Evolutionary conservation across 2,113 vertebrate species (phyloP).

Genomic region (Naja naja): DNA sequence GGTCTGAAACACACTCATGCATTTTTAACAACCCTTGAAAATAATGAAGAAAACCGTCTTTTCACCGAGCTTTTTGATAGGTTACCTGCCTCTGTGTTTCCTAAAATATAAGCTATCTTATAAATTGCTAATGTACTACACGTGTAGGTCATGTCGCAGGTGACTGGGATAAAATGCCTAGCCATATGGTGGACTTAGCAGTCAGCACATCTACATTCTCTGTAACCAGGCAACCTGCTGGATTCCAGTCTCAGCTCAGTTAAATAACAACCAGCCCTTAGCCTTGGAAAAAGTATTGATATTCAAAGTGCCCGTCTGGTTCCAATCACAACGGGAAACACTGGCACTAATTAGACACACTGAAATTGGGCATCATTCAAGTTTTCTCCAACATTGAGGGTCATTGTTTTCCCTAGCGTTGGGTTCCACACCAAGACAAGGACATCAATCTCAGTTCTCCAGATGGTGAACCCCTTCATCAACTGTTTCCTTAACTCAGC

Average conservation of each 20-base stretch:
- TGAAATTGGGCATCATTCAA: not conserved
- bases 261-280: slow-evolving; percentile 20
- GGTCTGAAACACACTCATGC: not conserved
- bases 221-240: slow-evolving; percentile 45
- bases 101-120: slow-evolving; percentile 8
- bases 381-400: not conserved
- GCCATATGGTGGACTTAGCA: slow-evolving; percentile 16
- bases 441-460: not conserved
- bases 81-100: not conserved
- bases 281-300: slow-evolving; percentile 21
- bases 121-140: slow-evolving; percentile 20
- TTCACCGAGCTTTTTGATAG: not conserved
- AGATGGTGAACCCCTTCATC: not conserved
- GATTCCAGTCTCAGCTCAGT: slow-evolving; percentile 31
- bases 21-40: not conserved
- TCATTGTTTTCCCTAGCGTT: not conserved
- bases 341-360: not conserved
- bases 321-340: slow-evolving; percentile 22
- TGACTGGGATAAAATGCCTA: slow-evolving; percentile 35
- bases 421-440: not conserved
- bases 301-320: slow-evolving; percentile 28
- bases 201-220: slow-evolving; percentile 21
- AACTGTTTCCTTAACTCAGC: not conserved
- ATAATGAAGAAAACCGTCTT: not conserved
- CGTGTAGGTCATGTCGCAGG: slow-evolving; percentile 39